A percentile compares a stretch with the other conserved stretches of the same genome.
Conservation (phyloP, 37 sponge, comb jelly and placozoan genomes). For the Cladorhizidae sp. region DNA sequence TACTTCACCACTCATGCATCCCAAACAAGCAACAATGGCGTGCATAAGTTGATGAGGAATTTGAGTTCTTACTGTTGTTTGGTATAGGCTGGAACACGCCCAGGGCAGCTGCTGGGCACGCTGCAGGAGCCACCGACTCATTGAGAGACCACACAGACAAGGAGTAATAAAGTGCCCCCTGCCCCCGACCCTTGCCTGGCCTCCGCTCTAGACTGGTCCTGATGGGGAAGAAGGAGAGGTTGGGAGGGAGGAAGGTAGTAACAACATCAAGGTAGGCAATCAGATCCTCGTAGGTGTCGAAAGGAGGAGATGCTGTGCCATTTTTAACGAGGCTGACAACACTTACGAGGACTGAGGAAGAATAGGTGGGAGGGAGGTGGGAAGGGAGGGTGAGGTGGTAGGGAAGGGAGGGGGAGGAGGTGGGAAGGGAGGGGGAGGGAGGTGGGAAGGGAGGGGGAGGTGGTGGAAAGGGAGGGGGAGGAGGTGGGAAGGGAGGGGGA, state of each 20-base stretch:
- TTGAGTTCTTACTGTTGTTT: background rate
- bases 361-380: background rate
- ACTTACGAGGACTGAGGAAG: background rate
- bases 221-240: constrained; percentile 9
- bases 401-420: background rate
- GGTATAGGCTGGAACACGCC: background rate
- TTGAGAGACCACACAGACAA: background rate
- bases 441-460: background rate
- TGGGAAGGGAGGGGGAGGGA: background rate
- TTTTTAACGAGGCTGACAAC: background rate
- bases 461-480: background rate
- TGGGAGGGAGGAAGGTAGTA: background rate
- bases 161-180: background rate
- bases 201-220: background rate
- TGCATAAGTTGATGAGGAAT: too few species aligned
- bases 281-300: background rate
- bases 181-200: background rate
- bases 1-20: too few species aligned
- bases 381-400: too few species aligned
- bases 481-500: background rate
- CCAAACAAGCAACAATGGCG: too few species aligned
- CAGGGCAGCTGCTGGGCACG: background rate
- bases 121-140: constrained; percentile 3
- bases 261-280: background rate
- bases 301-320: background rate